phyloP scores from a whole-genome alignment of 2,888 invertebrate species.

The Archaeoteleia sp. region DNA sequence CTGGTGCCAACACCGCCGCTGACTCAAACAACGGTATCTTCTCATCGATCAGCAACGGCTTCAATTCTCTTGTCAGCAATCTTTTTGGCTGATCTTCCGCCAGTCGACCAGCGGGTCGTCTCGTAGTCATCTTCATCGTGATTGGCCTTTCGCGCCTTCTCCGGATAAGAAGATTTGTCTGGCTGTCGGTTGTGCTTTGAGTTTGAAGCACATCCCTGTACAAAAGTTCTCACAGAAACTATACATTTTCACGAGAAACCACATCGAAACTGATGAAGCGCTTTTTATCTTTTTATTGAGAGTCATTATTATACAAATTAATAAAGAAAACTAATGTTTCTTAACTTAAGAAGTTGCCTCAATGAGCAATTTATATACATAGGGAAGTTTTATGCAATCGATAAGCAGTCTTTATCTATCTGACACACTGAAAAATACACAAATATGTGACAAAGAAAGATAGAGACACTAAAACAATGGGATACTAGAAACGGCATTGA shows the following conservation, averaged over 20 bases:
- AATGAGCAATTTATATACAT: no score
- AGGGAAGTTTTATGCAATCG: no score
- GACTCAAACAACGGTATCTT: slow-evolving; percentile 79
- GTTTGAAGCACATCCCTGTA: slow-evolving; percentile 24
- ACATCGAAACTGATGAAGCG: not conserved
- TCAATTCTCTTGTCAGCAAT: slow-evolving; percentile 86
- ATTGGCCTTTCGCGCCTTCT: slow-evolving; percentile 55
- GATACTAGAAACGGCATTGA: no score
- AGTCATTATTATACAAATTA: no score
- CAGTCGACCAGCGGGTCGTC: slow-evolving; percentile 54
- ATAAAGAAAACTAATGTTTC: no score
- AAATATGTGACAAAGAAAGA: no score
- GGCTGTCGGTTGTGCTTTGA: slow-evolving; percentile 27
- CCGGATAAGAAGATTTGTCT: slow-evolving; percentile 43
- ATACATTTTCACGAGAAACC: not conserved
- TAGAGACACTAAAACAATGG: no score
- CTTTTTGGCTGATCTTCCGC: slow-evolving; percentile 80
- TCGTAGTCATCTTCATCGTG: slow-evolving; percentile 53
- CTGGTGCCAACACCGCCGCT: slow-evolving; percentile 64
- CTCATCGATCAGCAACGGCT: slow-evolving; percentile 85
- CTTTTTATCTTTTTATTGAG: no score
- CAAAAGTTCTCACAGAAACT: slow-evolving; percentile 27
- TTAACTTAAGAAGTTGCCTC: no score
- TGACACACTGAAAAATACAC: no score
- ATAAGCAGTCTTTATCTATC: no score